phyloP scores from a whole-genome alignment of 2,888 invertebrate species.

The Cheilosia vulpina region DNA sequence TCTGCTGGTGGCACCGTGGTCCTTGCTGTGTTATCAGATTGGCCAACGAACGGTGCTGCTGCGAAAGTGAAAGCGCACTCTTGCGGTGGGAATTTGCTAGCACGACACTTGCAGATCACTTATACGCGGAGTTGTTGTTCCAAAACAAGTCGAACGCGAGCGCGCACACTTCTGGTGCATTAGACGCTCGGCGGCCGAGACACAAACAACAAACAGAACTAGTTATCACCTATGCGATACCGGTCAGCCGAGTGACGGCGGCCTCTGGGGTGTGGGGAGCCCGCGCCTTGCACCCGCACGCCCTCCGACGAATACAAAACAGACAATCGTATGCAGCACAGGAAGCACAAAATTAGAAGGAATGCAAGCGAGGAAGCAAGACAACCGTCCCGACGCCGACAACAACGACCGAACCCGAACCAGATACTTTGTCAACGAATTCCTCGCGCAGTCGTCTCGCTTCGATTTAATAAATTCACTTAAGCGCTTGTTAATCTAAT shows the following conservation, averaged over 20 bases:
- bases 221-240: conserved; percentile 63
- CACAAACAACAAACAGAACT: conserved; percentile 47
- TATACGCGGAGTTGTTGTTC: conserved; percentile 17
- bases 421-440: conserved; percentile 67
- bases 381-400: conserved; percentile 41
- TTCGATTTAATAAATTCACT: conserved; percentile 72
- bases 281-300: conserved; percentile 29
- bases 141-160: conserved; percentile 52
- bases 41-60: conserved; percentile 30
- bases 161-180: conserved; percentile 48
- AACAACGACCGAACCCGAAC: conserved; percentile 42
- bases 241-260: conserved; percentile 44
- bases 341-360: conserved; percentile 74
- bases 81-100: conserved; percentile 60
- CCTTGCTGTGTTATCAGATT: conserved; percentile 7
- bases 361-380: conserved; percentile 72
- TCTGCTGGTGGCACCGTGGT: conserved; percentile 4
- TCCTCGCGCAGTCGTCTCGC: conserved; percentile 62
- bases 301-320: conserved; percentile 44
- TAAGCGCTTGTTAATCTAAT: conserved; percentile 73
- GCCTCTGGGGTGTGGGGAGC: conserved; percentile 23
- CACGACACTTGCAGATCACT: conserved; percentile 56
- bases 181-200: conserved; percentile 9
- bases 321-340: conserved; percentile 65
- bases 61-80: conserved; percentile 70